Evolutionary conservation across 2,888 invertebrate genomes (phyloP), one percentile per base, ranked within the genome.

Genomic region (Rhamnusium bicolor): DNA sequence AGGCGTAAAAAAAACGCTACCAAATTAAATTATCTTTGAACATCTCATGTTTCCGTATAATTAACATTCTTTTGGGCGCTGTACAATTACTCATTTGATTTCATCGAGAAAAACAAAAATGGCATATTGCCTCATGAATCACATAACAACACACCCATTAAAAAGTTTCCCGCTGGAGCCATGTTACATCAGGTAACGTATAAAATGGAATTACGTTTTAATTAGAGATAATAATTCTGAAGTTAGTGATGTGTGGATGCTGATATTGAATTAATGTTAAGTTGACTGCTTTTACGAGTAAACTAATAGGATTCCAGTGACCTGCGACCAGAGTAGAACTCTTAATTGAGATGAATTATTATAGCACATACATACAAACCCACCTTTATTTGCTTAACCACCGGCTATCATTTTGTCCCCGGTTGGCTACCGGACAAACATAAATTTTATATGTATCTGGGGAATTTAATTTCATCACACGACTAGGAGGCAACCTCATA

Each of bases 261-360:
- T 16, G 58, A 27, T 29, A 32, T 58, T 47, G n/a, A 47, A 24
- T 63, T 47, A 63, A 63, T 65, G 16, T 12, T 12, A 14, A 53
- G 29, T 18, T 29, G 12, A 21, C 10, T 7, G n/a, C 2, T 24
- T 63, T 12, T 16, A 24, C 14, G 19, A 27, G 51, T 18, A 32
- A 40, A 19, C 61, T 58, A 61, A 40, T 61, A 14, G 61, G 14
- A 21, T 61, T 12, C 61, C 5, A 61, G 14, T 7, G 61, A 19
- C 61, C 61, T 6, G 46, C 16, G 19, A 51, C 16, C 51, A 19
- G 21, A 32, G 61, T 46, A 5, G 14, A 32, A 32, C 29, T 24
- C 19, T 53, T 65, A 65, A 65, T 65, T 65, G 65, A 32, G 51
- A 65, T 65, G 65, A 65, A 65, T 65, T 53, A 65, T 65, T 53